phyloP scores from a whole-genome alignment of 2,888 invertebrate species.

The Orthosia incerta region DNA sequence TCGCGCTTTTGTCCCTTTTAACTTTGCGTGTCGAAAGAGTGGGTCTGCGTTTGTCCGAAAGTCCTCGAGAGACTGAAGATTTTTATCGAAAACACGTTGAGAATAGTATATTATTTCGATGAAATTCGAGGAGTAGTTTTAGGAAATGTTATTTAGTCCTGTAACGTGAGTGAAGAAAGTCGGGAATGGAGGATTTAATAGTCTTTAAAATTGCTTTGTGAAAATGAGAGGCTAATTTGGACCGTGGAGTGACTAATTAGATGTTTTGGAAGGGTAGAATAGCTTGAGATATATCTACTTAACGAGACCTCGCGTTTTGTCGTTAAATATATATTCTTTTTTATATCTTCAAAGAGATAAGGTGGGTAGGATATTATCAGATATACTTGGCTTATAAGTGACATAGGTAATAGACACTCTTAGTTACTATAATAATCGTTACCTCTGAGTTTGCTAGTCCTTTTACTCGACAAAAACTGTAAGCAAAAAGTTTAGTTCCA shows the following conservation, averaged over 20 bases:
- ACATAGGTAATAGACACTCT: too few species aligned
- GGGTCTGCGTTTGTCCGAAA: constrained; percentile 24
- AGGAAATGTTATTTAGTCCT: neutral
- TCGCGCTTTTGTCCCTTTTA: constrained; percentile 29
- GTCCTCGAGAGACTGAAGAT: constrained; percentile 12
- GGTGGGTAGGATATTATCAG: neutral
- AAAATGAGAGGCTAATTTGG: neutral
- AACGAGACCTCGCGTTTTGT: too few species aligned
- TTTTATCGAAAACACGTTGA: constrained; percentile 18
- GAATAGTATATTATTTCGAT: constrained; percentile 33
- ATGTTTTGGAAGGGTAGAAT: neutral
- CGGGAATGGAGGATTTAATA: neutral
- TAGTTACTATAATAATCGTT: too few species aligned
- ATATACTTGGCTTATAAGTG: neutral
- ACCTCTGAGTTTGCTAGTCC: neutral
- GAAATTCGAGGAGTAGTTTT: constrained; percentile 7
- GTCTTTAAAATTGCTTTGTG: constrained; percentile 11
- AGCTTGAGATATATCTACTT: neutral
- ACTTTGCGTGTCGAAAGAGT: constrained; percentile 16
- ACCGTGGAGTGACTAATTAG: neutral
- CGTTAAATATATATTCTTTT: too few species aligned
- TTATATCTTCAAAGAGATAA: neutral
- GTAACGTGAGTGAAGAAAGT: neutral
- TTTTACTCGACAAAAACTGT: neutral
- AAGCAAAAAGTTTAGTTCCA: neutral